Base-by-base conservation (phyloP, 2,113 vertebrate species). In the Ornithorhynchus anatinus region DNA sequence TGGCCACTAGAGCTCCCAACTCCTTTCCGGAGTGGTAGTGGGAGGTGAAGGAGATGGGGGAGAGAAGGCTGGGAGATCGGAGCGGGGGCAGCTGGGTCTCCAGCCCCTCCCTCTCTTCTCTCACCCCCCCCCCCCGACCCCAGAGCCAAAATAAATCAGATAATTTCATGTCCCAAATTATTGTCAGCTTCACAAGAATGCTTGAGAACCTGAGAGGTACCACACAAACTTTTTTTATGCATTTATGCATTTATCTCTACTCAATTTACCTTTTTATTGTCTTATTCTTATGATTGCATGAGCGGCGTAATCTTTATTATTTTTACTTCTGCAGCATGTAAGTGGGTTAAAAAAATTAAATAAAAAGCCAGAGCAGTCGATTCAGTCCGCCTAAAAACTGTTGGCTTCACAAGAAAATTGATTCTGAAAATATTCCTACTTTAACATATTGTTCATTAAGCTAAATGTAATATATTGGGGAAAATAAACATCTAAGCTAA, bases 241-340 rank as follows among this genome's bases (percentile, higher is more conserved):
- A n/a, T n/a, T n/a, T n/a, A n/a, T n/a, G n/a, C n/a, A n/a, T 72
- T 1, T 68, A 12, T 74, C 40, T 64, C 69, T 69, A 12, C 50
- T 53, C 59, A 12, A 27, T 75, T 80, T 58, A 75, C 22, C n/a
- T 82, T 84, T 82, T 78, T 76, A 40, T 56, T 80, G 57, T 80
- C 33, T 72, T 85, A 77, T 80, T 77, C 39, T 68, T 76, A 59
- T 63, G 50, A 62, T 75, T 77, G 72, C 78, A 65, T 77, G 12
- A 69, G 62, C 54, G 2, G 67, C 42, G 79, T 16, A 14, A 60
- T 67, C 40, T 1, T 0, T 64, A 53, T 25, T 58, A 32, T 64
- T 44, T 56, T 81, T 17, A 75, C 25, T 7, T 80, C n/a, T 8
- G 7, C 0, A 1, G 68, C 61, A 17, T 81, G 78, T 48, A 51